phyloP scores from a whole-genome alignment of 2,797 vertebrate species.

The Sebastes flavidus region DNA sequence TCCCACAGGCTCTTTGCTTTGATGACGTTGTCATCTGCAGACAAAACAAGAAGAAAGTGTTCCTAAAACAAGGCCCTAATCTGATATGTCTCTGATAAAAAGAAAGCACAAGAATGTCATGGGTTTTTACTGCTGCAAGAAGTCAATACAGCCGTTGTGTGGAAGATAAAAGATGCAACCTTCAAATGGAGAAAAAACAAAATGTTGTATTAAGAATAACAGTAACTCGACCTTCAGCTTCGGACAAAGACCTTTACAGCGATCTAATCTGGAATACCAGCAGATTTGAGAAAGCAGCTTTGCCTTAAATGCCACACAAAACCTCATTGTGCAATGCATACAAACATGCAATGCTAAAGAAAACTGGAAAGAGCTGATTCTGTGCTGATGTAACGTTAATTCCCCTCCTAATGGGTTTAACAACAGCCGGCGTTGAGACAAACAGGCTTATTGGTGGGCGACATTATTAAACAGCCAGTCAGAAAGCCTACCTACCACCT shows the following conservation, averaged over 20 bases:
- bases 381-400: conserved; percentile 11
- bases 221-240: neutral
- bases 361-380: neutral
- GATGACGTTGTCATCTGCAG: conserved; percentile 81
- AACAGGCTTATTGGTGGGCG: neutral
- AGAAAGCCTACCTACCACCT: conserved; percentile 74
- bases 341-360: neutral
- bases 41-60: conserved; percentile 22
- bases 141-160: neutral
- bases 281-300: conserved; percentile 49
- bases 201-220: neutral
- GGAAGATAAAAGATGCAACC: neutral
- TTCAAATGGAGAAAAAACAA: neutral
- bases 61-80: neutral
- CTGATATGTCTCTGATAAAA: neutral
- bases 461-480: neutral
- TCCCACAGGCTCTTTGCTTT: conserved; percentile 92
- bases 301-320: conserved; percentile 25
- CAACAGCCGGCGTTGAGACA: neutral
- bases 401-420: conserved; percentile 10
- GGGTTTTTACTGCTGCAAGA: neutral
- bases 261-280: conserved; percentile 33
- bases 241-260: neutral
- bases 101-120: neutral
- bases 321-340: conserved; percentile 26